Conservation (phyloP, 2,797 vertebrate species). For the Echeneis naucrates region DNA sequence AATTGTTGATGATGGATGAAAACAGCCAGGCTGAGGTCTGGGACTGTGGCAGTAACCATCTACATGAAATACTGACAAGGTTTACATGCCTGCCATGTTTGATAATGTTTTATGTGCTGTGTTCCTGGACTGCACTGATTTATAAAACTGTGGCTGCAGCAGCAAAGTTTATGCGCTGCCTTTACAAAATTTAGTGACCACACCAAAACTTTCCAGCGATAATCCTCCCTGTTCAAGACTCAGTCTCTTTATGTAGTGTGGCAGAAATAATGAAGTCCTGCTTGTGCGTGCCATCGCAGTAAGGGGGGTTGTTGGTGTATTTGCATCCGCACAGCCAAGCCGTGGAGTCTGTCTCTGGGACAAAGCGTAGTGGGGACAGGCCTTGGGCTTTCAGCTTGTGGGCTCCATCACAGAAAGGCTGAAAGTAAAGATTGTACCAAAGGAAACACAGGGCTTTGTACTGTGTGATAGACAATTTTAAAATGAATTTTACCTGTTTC, state of each 20-base stretch:
- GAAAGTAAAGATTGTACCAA: conserved; percentile 9
- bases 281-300: conserved; percentile 83
- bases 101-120: not conserved
- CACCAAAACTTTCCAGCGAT: not conserved
- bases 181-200: not conserved
- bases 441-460: not conserved
- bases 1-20: not conserved
- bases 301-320: conserved; percentile 83
- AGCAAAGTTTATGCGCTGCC: not conserved
- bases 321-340: conserved; percentile 91
- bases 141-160: not conserved
- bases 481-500: conserved; percentile 80
- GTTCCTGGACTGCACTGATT: not conserved
- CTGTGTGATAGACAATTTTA: not conserved
- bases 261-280: conserved; percentile 69
- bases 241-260: conserved; percentile 22
- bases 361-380: conserved; percentile 83
- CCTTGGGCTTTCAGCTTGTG: conserved; percentile 80
- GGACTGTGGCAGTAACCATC: too few species aligned
- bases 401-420: conserved; percentile 91
- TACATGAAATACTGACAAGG: too few species aligned
- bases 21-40: too few species aligned
- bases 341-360: conserved; percentile 63
- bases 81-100: not conserved
- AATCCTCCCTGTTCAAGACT: conserved; percentile 32